A percentile compares a stretch with the other conserved stretches of the same genome.
Conservation (phyloP, 1,140 invertebrate genomes). For the Schlechtendalia chinensis region DNA sequence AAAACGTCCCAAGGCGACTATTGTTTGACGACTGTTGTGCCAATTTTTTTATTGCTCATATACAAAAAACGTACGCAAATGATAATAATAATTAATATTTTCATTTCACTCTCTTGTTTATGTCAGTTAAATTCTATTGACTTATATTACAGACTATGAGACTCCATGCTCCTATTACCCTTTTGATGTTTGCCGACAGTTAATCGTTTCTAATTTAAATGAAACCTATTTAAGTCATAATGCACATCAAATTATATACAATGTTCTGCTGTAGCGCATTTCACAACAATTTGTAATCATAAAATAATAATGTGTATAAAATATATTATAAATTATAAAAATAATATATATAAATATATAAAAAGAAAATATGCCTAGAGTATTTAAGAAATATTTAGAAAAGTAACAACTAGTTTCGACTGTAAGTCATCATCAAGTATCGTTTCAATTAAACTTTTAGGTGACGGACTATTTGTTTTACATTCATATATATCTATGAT, state of each 20-base stretch:
- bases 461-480: no score
- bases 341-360: no score
- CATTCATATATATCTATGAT: no score
- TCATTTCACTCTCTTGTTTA: not conserved
- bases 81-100: constrained; percentile 32
- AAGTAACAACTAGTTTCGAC: no score
- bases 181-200: constrained; percentile 29
- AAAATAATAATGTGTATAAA: not conserved
- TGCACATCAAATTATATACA: constrained; percentile 4
- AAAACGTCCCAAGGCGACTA: not conserved
- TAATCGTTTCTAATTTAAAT: constrained; percentile 32
- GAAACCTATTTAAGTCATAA: constrained; percentile 22
- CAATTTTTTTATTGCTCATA: constrained; percentile 16
- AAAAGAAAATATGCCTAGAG: no score
- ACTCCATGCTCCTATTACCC: not conserved
- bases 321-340: no score
- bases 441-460: no score
- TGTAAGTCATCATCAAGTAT: no score
- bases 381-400: no score
- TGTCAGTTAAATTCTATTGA: constrained; percentile 16
- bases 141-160: constrained; percentile 1
- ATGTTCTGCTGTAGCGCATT: not conserved
- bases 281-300: not conserved
- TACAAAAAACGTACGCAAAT: constrained; percentile 20
- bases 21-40: not conserved